Evolutionary conservation across 2,113 vertebrate species (phyloP).

Genomic region (Dicentrarchus labrax): DNA sequence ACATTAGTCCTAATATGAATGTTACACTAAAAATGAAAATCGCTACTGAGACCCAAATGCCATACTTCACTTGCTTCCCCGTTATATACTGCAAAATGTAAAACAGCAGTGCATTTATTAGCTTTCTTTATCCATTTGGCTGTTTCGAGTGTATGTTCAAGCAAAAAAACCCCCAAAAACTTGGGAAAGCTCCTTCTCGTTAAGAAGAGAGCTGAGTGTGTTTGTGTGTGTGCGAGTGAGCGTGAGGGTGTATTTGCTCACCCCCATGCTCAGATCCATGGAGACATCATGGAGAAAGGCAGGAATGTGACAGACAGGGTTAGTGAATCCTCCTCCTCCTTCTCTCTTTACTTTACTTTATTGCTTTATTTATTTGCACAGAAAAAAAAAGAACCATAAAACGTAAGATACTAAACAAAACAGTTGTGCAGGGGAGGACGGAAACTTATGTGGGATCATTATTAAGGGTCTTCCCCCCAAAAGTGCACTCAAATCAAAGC

Average conservation of each 20-base stretch:
- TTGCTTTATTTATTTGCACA: conserved; percentile 43
- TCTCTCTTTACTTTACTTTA: conserved; percentile 58
- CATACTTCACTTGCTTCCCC: neutral
- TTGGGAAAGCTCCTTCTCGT: conserved; percentile 39
- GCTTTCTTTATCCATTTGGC: conserved; percentile 13
- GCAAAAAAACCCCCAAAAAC: conserved; percentile 7
- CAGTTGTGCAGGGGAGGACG: neutral
- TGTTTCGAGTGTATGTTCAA: neutral
- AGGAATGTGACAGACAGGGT: conserved; percentile 80
- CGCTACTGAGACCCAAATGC: conserved; percentile 37
- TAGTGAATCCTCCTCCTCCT: conserved; percentile 52
- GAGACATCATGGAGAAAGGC: conserved; percentile 76
- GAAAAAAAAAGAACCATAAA: conserved; percentile 15
- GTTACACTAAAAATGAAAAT: conserved; percentile 63
- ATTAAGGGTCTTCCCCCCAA: conserved; percentile 3
- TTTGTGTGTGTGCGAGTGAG: conserved; percentile 14
- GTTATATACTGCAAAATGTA: neutral
- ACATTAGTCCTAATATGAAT: conserved; percentile 68
- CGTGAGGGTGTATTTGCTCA: conserved; percentile 65
- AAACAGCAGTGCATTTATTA: conserved; percentile 32
- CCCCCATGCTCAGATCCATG: conserved; percentile 71
- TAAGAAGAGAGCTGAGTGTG: conserved; percentile 24
- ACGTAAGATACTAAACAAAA: conserved; percentile 26
- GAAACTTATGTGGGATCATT: conserved; percentile 4
- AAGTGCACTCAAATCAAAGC: conserved; percentile 28